Evolutionary conservation across 2,113 vertebrate genomes (phyloP).

Genomic region (Micronycteris hirsuta): DNA sequence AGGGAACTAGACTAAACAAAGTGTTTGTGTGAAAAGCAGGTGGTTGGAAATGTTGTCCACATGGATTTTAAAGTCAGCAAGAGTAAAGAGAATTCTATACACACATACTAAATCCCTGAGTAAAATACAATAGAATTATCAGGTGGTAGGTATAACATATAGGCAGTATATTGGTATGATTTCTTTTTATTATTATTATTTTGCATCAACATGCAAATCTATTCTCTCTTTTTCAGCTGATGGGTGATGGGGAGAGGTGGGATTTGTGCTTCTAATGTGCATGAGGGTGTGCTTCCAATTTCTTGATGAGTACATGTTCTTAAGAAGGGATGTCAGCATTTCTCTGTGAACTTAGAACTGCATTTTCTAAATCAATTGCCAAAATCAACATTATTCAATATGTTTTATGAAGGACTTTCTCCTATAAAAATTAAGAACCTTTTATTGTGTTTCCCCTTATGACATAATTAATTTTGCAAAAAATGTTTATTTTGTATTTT

Average conservation of each 20-base stretch:
- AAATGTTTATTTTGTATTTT: background rate
- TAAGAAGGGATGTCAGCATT: background rate
- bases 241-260: background rate
- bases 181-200: background rate
- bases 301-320: background rate
- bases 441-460: background rate
- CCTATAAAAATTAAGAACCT: background rate
- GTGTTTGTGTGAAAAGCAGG: background rate
- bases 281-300: fast-evolving
- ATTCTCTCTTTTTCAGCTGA: background rate
- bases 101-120: background rate
- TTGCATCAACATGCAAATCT: background rate
- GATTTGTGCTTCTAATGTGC: background rate
- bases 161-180: no score
- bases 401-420: background rate
- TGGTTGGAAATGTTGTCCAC: no score
- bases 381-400: background rate
- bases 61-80: background rate
- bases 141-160: no score
- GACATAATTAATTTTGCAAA: background rate
- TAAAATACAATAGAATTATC: background rate
- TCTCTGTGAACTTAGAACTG: background rate
- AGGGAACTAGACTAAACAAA: background rate
- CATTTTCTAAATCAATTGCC: background rate
- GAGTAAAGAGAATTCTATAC: background rate